A percentile compares a stretch with the other conserved stretches of the same genome.
Evolutionary conservation across 1,140 invertebrate genomes (phyloP).

Genomic region (Euura lappo): DNA sequence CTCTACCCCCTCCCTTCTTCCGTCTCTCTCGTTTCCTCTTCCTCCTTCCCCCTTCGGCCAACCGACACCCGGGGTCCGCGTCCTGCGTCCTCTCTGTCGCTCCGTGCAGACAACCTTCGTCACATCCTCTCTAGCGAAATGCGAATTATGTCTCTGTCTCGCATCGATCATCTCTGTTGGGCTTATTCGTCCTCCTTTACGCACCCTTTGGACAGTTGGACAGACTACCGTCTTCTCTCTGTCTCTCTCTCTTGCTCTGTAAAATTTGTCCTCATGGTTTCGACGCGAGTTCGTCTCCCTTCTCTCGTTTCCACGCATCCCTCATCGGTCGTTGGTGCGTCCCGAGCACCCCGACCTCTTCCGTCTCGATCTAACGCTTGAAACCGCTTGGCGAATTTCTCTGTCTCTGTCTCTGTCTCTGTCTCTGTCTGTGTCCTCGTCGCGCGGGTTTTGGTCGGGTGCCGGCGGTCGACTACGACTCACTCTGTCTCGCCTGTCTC

Average conservation of each 20-base stretch:
- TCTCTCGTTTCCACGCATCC: conserved; percentile 12
- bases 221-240: neutral
- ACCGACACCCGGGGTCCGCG: neutral
- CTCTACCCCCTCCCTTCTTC: conserved; percentile 17
- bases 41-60: conserved; percentile 13
- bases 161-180: conserved; percentile 52
- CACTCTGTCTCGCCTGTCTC: neutral
- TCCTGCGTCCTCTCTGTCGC: neutral
- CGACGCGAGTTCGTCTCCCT: neutral
- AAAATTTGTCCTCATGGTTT: conserved; percentile 19
- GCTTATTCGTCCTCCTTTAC: conserved; percentile 36
- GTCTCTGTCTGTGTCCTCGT: conserved; percentile 8
- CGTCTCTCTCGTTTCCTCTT: conserved; percentile 9
- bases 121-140: conserved; percentile 31
- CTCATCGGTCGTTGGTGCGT: neutral
- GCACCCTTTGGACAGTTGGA: neutral
- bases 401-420: conserved; percentile 2
- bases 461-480: conserved; percentile 5
- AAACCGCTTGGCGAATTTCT: conserved; percentile 28
- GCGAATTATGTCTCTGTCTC: conserved; percentile 35
- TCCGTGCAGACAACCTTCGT: conserved; percentile 6
- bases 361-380: conserved; percentile 51
- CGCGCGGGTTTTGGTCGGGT: neutral
- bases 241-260: neutral
- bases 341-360: conserved; percentile 38